Evolutionary conservation across 1,140 invertebrate genomes (phyloP).

Genomic region (Manduca sexta): DNA sequence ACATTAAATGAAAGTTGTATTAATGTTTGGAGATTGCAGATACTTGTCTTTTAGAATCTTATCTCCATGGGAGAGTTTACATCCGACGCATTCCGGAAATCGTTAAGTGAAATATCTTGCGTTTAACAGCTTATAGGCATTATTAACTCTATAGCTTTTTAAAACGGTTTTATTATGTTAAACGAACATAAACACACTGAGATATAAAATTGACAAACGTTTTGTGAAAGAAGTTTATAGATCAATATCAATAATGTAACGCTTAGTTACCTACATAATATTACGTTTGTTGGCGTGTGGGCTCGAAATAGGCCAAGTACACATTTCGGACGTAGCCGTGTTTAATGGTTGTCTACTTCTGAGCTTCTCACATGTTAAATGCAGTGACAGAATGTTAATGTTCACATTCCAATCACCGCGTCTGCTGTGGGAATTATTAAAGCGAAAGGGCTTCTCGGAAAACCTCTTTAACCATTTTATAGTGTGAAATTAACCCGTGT

Average conservation of each 20-base stretch:
- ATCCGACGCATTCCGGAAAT: too few species aligned
- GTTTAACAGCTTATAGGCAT: not conserved
- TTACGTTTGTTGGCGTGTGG: constrained; percentile 8
- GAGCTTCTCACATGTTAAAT: constrained; percentile 19
- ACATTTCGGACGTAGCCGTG: constrained; percentile 10
- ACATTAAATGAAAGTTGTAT: too few species aligned
- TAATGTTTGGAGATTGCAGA: too few species aligned
- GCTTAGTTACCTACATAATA: too few species aligned
- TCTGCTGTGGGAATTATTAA: constrained; percentile 14
- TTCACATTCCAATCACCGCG: constrained; percentile 13
- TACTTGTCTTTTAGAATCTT: too few species aligned
- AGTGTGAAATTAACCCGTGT: too few species aligned
- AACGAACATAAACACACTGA: too few species aligned
- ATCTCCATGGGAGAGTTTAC: too few species aligned
- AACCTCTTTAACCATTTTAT: constrained; percentile 1
- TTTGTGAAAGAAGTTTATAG: too few species aligned
- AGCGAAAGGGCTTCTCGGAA: constrained; percentile 5
- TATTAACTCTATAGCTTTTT: not conserved
- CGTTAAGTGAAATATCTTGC: too few species aligned
- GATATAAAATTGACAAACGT: too few species aligned
- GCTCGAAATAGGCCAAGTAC: not conserved
- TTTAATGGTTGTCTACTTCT: constrained; percentile 35
- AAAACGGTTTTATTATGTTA: not conserved
- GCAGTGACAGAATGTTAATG: constrained; percentile 15
- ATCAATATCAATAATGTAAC: too few species aligned